Evolutionary conservation across 2,113 vertebrate species (phyloP).

Genomic region (Alethe diademata): DNA sequence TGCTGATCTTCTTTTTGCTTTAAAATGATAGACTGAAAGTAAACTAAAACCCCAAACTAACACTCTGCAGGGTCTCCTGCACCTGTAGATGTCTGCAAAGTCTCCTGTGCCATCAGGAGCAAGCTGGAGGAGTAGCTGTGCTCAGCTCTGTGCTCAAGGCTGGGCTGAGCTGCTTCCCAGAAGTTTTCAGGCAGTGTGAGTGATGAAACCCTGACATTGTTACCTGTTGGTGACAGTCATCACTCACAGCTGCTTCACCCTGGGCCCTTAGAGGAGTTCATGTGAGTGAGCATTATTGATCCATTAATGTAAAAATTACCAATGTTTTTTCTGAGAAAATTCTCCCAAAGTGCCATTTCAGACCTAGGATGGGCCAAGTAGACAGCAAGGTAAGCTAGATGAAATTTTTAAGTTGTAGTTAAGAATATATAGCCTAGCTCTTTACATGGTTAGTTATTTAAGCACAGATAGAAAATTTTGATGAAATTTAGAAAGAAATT

Average conservation of each 20-base stretch:
- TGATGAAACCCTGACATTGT: not conserved
- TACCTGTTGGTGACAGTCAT: not conserved
- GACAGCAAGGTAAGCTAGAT: not conserved
- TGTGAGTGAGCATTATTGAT: not conserved
- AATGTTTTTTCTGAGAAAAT: not conserved
- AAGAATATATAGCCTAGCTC: not conserved
- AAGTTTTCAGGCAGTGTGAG: not conserved
- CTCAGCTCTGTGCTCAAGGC: rapidly evolving
- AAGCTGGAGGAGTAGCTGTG: not conserved
- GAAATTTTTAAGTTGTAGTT: not conserved
- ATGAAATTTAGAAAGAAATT: not conserved
- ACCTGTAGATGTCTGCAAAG: not conserved
- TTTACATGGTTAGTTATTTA: not conserved
- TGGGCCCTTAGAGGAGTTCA: not conserved
- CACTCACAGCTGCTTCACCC: not conserved
- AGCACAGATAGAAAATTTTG: not conserved
- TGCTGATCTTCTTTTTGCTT: not conserved
- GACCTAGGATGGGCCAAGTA: not conserved
- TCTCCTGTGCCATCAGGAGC: not conserved
- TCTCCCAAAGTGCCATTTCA: not conserved
- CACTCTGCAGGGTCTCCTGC: not conserved
- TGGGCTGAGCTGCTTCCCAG: not conserved
- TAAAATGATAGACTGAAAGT: not conserved
- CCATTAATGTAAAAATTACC: not conserved
- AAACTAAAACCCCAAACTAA: not conserved